Conservation (phyloP, 2,797 vertebrate genomes). For the Fistularia tabacaria region DNA sequence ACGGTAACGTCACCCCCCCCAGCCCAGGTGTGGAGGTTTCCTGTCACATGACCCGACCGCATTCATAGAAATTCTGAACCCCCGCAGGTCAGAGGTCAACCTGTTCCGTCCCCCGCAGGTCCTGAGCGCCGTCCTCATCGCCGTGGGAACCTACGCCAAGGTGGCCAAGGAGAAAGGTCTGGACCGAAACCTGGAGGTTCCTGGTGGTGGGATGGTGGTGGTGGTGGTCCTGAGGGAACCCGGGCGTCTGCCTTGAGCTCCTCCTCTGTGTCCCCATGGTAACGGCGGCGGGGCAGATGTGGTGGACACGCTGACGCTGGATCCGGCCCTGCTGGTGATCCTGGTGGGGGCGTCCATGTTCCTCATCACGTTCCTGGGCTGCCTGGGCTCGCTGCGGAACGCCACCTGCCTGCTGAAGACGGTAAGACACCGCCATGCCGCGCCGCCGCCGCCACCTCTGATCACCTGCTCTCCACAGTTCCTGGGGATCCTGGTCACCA, state of each 20-base stretch:
- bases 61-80: background rate
- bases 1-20: too few relatives aligned
- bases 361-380: conserved; percentile 77
- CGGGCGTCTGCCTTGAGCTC: too few relatives aligned
- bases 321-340: conserved; percentile 78
- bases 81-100: too few relatives aligned
- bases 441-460: background rate
- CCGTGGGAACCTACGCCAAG: conserved; percentile 76
- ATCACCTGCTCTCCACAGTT: conserved; percentile 59
- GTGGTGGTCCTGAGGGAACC: too few relatives aligned
- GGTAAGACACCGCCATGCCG: conserved; percentile 15
- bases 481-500: conserved; percentile 64
- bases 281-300: conserved; percentile 62
- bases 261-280: too few relatives aligned
- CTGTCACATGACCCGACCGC: background rate
- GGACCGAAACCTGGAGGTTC: too few relatives aligned
- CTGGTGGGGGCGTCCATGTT: conserved; percentile 72
- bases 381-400: conserved; percentile 77
- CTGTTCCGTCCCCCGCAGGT: conserved; percentile 56
- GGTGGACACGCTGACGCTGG: conserved; percentile 74
- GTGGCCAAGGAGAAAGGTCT: conserved; percentile 76
- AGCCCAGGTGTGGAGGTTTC: too few relatives aligned
- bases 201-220: too few relatives aligned
- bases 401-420: conserved; percentile 67
- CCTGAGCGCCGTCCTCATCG: conserved; percentile 67